Conservation (phyloP, 2,888 invertebrate species). For the Autographa gamma region DNA sequence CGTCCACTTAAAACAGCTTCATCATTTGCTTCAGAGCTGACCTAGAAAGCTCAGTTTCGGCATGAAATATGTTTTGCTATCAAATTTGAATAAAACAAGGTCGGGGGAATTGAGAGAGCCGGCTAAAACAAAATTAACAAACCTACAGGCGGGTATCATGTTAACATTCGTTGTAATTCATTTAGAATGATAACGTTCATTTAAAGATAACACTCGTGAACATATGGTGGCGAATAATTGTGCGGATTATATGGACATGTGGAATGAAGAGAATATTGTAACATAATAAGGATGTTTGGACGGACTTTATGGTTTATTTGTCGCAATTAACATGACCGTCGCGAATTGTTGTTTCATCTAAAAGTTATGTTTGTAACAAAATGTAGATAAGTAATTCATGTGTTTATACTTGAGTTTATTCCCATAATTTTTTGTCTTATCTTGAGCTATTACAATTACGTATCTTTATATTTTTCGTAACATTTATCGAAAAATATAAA, state of each 20-base stretch:
- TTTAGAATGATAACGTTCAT: constrained; percentile 69
- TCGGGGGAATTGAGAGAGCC: constrained; percentile 45
- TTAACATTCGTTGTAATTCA: constrained; percentile 68
- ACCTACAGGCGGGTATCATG: constrained; percentile 63
- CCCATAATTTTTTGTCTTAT: no score
- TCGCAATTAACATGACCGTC: constrained; percentile 30
- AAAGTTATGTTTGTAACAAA: constrained; percentile 1
- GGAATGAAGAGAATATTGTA: constrained; percentile 32
- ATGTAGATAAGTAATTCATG: no score
- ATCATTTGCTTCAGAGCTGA: constrained; percentile 61
- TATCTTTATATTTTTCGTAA: no score
- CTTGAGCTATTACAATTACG: no score
- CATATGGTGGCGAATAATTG: constrained; percentile 46
- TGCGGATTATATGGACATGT: constrained; percentile 37
- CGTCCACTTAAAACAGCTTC: constrained; percentile 59
- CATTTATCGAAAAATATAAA: no score
- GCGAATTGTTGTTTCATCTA: constrained; percentile 7
- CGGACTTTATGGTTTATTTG: constrained; percentile 35
- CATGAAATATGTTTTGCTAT: constrained; percentile 80
- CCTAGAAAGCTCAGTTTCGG: constrained; percentile 72
- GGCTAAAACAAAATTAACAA: constrained; percentile 71
- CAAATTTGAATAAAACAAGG: constrained; percentile 76
- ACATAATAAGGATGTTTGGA: constrained; percentile 46
- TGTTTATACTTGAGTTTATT: no score
- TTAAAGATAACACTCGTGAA: constrained; percentile 46